A percentile compares a stretch with the other conserved stretches of the same genome.
Evolutionary conservation across 2,113 vertebrate species (phyloP).

Genomic region (Zapus hudsonius): DNA sequence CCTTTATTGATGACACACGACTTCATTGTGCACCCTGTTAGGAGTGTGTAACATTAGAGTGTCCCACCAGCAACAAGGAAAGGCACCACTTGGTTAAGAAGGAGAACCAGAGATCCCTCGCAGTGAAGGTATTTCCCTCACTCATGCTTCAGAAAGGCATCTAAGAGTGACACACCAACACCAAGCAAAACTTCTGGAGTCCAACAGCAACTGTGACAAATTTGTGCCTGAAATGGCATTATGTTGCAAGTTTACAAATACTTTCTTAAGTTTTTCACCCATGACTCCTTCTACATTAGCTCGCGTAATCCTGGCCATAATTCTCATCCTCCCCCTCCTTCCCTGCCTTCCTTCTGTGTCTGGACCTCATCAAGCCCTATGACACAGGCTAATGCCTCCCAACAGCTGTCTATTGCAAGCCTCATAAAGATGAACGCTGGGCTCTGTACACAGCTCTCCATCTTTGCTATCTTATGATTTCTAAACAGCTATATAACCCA

Average conservation of each 20-base stretch:
- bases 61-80: not conserved
- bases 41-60: not conserved
- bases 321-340: not conserved
- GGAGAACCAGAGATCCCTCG: no score
- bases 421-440: not conserved
- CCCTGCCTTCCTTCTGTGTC: not conserved
- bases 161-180: not conserved
- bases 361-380: not conserved
- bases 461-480: not conserved
- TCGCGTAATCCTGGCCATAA: not conserved
- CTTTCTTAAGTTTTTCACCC: not conserved
- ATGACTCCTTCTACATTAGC: not conserved
- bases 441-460: not conserved
- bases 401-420: not conserved
- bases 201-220: not conserved
- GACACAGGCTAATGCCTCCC: not conserved
- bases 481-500: not conserved
- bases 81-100: not conserved
- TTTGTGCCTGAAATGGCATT: no score
- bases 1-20: not conserved
- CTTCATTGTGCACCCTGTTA: accelerated
- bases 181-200: not conserved
- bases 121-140: not conserved
- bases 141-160: not conserved
- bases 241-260: not conserved